Percentiles rank a stretch among this genome's conserved stretches.
Conservation (phyloP, 2,113 vertebrate genomes). For the Glaucidium brasilianum region DNA sequence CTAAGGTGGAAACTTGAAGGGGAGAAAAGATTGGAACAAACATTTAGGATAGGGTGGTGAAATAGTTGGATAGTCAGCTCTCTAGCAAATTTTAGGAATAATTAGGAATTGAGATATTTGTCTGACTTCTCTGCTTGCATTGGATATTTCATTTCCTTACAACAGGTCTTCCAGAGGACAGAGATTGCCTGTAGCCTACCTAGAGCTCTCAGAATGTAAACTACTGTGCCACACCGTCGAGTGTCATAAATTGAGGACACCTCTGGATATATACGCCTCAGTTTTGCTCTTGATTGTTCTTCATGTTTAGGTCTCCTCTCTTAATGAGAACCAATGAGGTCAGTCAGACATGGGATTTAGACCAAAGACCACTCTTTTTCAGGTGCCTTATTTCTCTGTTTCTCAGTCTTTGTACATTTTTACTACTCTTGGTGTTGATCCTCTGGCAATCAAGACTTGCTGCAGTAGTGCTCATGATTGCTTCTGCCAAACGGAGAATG, state of each 20-base stretch:
- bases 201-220: background rate
- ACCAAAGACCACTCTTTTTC: background rate
- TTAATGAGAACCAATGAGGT: background rate
- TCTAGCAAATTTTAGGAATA: background rate
- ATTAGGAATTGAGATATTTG: background rate
- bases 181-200: background rate
- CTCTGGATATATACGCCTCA: background rate
- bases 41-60: background rate
- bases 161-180: background rate
- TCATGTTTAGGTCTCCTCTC: background rate
- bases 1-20: background rate
- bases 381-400: background rate
- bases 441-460: background rate
- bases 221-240: background rate
- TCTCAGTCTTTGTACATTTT: background rate
- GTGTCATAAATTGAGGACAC: background rate
- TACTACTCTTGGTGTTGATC: fast-evolving
- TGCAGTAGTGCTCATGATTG: background rate
- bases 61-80: background rate
- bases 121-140: background rate
- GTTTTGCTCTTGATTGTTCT: background rate
- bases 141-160: background rate
- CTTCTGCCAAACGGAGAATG: background rate
- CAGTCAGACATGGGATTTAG: background rate
- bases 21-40: background rate